A percentile compares a stretch with the other conserved stretches of the same genome.
These are phyloP conservation scores for Parambassis ranga DNA, from an alignment of 2,797 vertebrate genomes.

Conservation along the genomic window DNA sequence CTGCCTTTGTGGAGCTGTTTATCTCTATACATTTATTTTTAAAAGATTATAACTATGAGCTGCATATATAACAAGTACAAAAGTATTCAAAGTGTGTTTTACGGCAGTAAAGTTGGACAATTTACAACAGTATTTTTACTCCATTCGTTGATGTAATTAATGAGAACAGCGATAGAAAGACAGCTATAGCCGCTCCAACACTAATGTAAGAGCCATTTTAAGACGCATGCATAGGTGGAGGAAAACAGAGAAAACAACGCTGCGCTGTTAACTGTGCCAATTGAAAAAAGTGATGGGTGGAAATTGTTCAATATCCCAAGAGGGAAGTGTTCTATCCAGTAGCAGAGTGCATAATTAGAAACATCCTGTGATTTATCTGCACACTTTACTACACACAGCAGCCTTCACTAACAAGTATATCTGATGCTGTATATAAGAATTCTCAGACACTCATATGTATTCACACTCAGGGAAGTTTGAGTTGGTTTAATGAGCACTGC, in stretches of 20 bases:
- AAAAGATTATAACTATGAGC: too few relatives aligned
- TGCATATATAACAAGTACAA: too few relatives aligned
- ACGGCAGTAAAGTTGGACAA: too few relatives aligned
- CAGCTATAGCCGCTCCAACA: slow-evolving; percentile 3
- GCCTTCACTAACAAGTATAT: slow-evolving; percentile 5
- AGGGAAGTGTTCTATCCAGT: slow-evolving; percentile 23
- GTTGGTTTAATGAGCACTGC: slow-evolving; percentile 35
- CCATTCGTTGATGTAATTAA: background rate
- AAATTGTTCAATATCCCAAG: slow-evolving; percentile 38
- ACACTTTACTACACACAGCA: slow-evolving; percentile 14
- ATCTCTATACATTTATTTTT: background rate
- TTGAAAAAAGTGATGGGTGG: slow-evolving; percentile 22
- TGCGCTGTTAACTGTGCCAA: slow-evolving; percentile 23
- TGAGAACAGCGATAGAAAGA: background rate
- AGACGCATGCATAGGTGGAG: slow-evolving; percentile 15
- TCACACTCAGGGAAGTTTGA: background rate
- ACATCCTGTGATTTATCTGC: slow-evolving; percentile 29
- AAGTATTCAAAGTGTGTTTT: too few relatives aligned
- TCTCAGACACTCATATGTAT: background rate
- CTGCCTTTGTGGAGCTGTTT: background rate
- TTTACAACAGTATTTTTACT: too few relatives aligned
- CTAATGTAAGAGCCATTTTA: slow-evolving; percentile 19
- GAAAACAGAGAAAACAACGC: slow-evolving; percentile 24
- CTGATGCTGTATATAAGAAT: slow-evolving; percentile 7
- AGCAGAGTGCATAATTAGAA: slow-evolving; percentile 22